Evolutionary conservation across 1,140 invertebrate genomes (phyloP), one percentile per base, ranked within the genome.

Genomic region (Pseudomyrmex cubaensis): DNA sequence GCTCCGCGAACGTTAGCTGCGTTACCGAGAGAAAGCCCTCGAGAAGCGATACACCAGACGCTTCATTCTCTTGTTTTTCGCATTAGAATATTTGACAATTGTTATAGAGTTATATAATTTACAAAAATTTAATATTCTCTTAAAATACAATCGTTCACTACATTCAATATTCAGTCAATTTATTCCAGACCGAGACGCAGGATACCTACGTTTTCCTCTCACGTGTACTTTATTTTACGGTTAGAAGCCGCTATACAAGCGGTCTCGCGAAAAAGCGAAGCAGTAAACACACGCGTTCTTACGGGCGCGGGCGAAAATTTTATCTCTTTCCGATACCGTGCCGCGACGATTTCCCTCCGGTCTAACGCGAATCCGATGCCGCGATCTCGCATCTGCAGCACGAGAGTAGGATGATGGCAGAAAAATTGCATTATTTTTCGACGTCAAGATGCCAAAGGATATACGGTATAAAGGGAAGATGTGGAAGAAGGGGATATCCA

Each of bases 291-390:
- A 7, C 44, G 12, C 15, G 35, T 59, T 70, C 59, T 80, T 48
- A 69, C 15, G 44, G 35, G 2, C 13, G 13, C 35, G 2, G 1
- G 56, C 46, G 70, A 62, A 77, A 76, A 76, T 82, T 83, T 52
- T 75, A 62, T 69, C 48, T 69, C 63, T 54, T 56, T 44, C 17
- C 67, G 66, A 12, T 9, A 48, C 35, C 44, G 10, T 46, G 54
- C n/a, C 15, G 46, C 17, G 50, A 20, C 50, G 50, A 50, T 77
- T 73, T 66, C 69, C 59, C 44, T 52, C 44, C 61, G 13, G 59
- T 75, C 70, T 89, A 90, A 89, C 82, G 89, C 85, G 87, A 90
- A 85, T 84, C 87, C 85, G 85, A 90, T 90, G 82, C 84, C 67
- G 73, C 74, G 48, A 64, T 76, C 48, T 22, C 10, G 9, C 25